These are phyloP conservation scores for Symphodus melops DNA, from an alignment of 2,113 vertebrate species.

Conservation along the genomic window DNA sequence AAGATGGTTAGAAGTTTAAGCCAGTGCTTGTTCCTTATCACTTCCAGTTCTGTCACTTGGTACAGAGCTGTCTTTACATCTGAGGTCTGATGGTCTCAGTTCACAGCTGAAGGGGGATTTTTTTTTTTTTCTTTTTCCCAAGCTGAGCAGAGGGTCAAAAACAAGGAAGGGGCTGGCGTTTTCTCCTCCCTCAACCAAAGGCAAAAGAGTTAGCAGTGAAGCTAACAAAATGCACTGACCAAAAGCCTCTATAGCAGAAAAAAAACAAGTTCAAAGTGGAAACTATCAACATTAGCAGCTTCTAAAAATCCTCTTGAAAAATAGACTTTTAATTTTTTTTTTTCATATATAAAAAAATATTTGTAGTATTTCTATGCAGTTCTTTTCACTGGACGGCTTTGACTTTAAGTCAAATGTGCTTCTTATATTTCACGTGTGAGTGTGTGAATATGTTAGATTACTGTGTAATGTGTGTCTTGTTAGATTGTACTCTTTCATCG, in stretches of 20 bases:
- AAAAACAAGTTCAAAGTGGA: slow-evolving; percentile 45
- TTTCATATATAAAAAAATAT: slow-evolving; percentile 71
- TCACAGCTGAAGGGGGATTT: slow-evolving; percentile 51
- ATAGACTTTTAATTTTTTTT: slow-evolving; percentile 49
- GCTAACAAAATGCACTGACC: slow-evolving; percentile 42
- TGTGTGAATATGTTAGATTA: slow-evolving; percentile 50
- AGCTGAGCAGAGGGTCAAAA: slow-evolving; percentile 31
- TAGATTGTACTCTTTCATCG: slow-evolving; percentile 60
- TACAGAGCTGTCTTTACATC: slow-evolving; percentile 44
- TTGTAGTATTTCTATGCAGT: slow-evolving; percentile 59
- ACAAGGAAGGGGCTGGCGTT: slow-evolving; percentile 17
- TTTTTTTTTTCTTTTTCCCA: slow-evolving; percentile 43
- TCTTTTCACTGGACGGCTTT: slow-evolving; percentile 72
- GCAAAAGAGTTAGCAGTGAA: slow-evolving; percentile 24
- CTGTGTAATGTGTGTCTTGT: slow-evolving; percentile 44
- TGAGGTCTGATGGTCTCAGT: slow-evolving; percentile 53
- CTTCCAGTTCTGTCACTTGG: slow-evolving; percentile 29
- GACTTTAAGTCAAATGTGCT: slow-evolving; percentile 73
- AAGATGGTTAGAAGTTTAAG: slow-evolving; percentile 33
- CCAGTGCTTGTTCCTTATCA: slow-evolving; percentile 55
- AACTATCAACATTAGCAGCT: slow-evolving; percentile 82
- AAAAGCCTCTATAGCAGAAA: slow-evolving; percentile 52
- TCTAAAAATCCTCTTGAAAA: slow-evolving; percentile 77
- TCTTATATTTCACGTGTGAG: slow-evolving; percentile 59
- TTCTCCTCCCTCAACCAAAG: slow-evolving; percentile 17